Conservation (phyloP, 2,888 invertebrate genomes). For the Phanerotoma sp. region DNA sequence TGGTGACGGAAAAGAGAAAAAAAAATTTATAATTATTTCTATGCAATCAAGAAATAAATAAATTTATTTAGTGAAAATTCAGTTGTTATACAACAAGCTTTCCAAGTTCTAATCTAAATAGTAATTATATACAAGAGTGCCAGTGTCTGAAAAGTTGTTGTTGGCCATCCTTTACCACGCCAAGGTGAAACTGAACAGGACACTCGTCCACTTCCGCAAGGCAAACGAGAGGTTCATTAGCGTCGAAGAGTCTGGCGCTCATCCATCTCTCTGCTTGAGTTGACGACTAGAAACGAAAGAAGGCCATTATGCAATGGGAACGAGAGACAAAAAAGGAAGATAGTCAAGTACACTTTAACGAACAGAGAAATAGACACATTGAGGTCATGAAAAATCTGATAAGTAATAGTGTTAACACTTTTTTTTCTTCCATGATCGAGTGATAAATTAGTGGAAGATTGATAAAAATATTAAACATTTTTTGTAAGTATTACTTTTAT, state of each 20-base stretch:
- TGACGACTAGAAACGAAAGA: conserved; percentile 12
- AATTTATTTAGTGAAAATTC: no score
- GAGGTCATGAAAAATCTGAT: not conserved
- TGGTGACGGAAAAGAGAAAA: no score
- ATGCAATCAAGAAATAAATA: no score
- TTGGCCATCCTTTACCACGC: not conserved
- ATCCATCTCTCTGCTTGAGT: conserved; percentile 20
- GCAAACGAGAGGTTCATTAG: conserved; percentile 38
- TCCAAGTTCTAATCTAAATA: not conserved
- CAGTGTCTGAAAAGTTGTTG: conserved; percentile 6
- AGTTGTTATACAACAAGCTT: not conserved
- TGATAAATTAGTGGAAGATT: conserved; percentile 2
- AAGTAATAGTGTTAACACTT: not conserved
- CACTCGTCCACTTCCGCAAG: conserved; percentile 29
- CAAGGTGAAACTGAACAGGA: conserved; percentile 27
- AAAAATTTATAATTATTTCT: no score
- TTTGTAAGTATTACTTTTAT: no score
- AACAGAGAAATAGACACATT: not conserved
- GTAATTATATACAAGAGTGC: not conserved
- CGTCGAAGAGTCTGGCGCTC: conserved; percentile 19
- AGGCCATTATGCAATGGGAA: conserved; percentile 7
- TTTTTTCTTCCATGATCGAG: not conserved
- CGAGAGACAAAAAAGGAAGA: not conserved
- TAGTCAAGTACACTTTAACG: not conserved
- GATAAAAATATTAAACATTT: not conserved